Evolutionary conservation across 1,140 invertebrate genomes (phyloP).

Genomic region (Rhopalosiphum maidis): DNA sequence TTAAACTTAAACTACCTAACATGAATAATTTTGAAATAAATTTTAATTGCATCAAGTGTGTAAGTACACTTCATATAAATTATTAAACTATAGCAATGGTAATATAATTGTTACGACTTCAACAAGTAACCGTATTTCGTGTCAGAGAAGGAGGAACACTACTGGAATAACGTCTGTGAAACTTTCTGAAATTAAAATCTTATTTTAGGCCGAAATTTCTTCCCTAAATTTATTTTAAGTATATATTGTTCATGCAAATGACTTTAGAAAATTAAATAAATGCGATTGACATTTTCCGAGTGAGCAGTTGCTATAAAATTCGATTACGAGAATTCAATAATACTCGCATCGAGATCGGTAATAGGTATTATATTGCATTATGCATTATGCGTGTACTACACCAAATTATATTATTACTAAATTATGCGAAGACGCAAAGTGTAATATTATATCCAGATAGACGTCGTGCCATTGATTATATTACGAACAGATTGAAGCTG

Average conservation of each 20-base stretch:
- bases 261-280: not conserved
- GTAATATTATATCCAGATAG: not conserved
- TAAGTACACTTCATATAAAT: not conserved
- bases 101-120: conserved; percentile 6
- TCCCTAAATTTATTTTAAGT: not conserved
- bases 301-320: not conserved
- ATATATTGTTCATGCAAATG: too few species aligned
- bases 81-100: not conserved
- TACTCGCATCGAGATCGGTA: not conserved
- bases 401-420: not conserved
- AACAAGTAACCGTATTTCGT: not conserved
- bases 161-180: not conserved
- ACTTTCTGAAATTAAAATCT: not conserved
- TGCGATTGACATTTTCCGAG: not conserved
- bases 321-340: not conserved
- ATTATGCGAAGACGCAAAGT: not conserved
- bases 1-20: not conserved
- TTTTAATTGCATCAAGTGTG: not conserved
- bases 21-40: not conserved
- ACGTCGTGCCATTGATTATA: not conserved
- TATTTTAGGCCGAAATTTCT: not conserved
- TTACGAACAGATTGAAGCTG: not conserved
- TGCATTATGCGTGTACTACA: not conserved
- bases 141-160: too few species aligned
- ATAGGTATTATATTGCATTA: not conserved